phyloP scores from a whole-genome alignment of 2,113 vertebrate species.

The Clinocottus analis region DNA sequence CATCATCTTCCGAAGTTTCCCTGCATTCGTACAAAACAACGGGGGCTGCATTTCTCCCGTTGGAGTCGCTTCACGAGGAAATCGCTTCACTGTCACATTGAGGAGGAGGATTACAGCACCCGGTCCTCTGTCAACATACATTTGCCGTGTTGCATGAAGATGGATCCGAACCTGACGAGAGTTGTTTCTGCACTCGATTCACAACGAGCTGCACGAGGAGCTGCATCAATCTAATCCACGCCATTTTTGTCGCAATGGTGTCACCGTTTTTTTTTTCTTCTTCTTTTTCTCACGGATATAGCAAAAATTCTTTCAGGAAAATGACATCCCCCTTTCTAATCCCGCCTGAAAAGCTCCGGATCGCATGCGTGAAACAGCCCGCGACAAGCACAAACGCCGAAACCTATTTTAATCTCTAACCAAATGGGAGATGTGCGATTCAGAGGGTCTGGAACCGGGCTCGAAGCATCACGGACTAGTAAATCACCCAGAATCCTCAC shows the following conservation, averaged over 20 bases:
- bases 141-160: neutral
- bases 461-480: neutral
- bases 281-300: neutral
- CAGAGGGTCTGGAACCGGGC: conserved; percentile 6
- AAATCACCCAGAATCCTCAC: neutral
- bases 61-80: neutral
- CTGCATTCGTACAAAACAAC: neutral
- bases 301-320: neutral
- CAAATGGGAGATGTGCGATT: neutral
- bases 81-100: neutral
- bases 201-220: neutral
- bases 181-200: neutral
- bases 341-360: neutral
- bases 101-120: neutral
- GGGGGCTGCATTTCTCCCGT: neutral
- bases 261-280: neutral
- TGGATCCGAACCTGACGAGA: neutral
- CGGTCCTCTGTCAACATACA: neutral
- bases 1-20: neutral
- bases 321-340: neutral
- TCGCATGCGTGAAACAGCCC: neutral
- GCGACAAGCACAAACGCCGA: neutral
- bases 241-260: neutral
- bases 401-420: neutral
- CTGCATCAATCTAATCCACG: neutral